These are phyloP conservation scores for Promerops cafer DNA, from an alignment of 2,113 vertebrate species.

Conservation along the genomic window DNA sequence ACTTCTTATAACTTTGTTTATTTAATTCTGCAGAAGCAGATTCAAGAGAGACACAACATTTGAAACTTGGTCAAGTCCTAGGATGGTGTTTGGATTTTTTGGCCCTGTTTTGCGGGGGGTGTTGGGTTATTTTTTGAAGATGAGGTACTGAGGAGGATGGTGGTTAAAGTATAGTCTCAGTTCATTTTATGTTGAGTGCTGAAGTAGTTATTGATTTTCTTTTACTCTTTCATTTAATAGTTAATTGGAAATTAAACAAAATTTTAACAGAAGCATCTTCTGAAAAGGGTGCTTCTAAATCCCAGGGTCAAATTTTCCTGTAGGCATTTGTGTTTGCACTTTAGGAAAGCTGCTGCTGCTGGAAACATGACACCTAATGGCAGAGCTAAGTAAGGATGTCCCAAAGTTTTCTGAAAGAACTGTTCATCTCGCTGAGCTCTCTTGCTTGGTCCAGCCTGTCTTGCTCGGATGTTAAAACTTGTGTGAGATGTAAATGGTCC, in stretches of 20 bases:
- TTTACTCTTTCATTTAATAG: background rate
- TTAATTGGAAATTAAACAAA: background rate
- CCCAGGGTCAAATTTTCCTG: background rate
- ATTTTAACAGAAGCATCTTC: background rate
- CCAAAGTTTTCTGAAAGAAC: background rate
- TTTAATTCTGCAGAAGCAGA: background rate
- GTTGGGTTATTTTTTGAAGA: background rate
- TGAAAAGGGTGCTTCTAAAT: background rate
- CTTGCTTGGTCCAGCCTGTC: background rate
- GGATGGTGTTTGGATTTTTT: background rate
- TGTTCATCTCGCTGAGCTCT: background rate
- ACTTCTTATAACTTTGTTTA: background rate
- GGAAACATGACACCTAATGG: background rate
- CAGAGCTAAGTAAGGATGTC: background rate
- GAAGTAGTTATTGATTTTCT: background rate
- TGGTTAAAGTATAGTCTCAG: background rate
- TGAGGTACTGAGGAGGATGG: background rate
- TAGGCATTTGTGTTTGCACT: background rate
- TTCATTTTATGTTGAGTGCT: background rate
- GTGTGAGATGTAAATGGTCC: background rate
- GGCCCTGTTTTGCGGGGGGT: background rate
- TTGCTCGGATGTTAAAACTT: background rate
- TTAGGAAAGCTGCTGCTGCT: background rate
- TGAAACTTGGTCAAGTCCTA: background rate
- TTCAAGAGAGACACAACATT: background rate